Base-by-base conservation (phyloP, 2,113 vertebrate genomes). In the Neogale vison region DNA sequence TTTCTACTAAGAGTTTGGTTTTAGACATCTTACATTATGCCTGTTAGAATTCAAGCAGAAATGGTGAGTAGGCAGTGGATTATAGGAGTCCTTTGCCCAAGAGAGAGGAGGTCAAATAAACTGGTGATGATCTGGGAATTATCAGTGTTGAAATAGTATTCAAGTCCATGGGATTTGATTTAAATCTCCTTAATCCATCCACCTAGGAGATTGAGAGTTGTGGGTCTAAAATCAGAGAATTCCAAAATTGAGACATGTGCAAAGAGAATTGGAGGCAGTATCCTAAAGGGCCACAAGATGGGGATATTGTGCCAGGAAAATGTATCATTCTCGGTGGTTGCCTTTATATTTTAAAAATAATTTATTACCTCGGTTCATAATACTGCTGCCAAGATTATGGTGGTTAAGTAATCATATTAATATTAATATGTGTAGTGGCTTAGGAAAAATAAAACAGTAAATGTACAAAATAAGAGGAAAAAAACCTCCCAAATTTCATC, bases 281-380 rank as follows among this genome's bases (percentile, higher is more conserved):
- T 63, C n/a, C 20, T 72, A 39, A 95, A 85, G 29, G 71, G 31
- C 97, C 95, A 94, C 96, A 81, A 94, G 96, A 72, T 91, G 97
- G 97, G 6, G 94, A 39, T 93, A 45, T 21, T 95, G 50, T 90
- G 11, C 52, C 67, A 76, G 18, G 31, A 24, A 92, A 93, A 50
- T 50, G 94, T 36, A 29, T 88, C 39, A 23, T 45, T 61, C 26
- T 82, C 2, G 36, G 23, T 85, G 11, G 36, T 55, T 74, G 61
- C 74, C 69, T 83, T 61, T 55, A n/a, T 67, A 52, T n/a, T 93
- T 47, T 36, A 59, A 85, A 91, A 97, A 88, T 55, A 79, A 47
- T 47, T 42, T 69, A 79, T 45, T 96, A 47, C 9, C 94, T 90
- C 83, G 65, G 29, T 79, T 82, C 88, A 84, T 96, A 95, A 94